Percentiles rank a stretch among this genome's conserved stretches.
phyloP scores from a whole-genome alignment of 2,888 invertebrate genomes.

The Cephus spinipes region DNA sequence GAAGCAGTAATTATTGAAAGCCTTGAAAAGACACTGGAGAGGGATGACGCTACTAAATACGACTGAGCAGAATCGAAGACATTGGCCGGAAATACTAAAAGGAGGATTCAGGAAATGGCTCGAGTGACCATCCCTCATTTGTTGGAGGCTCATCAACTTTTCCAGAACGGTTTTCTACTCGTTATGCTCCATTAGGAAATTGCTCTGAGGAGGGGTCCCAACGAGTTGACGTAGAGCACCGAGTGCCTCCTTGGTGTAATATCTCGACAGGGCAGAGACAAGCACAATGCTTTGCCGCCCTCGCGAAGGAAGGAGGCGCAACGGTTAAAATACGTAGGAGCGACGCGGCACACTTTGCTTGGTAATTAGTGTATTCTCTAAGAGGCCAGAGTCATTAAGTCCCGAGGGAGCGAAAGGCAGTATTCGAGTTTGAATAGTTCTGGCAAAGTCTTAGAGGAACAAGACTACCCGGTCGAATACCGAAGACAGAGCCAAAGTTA shows the following conservation, averaged over 20 bases:
- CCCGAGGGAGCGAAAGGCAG: conserved; percentile 35
- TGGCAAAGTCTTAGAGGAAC: conserved; percentile 17
- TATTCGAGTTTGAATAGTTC: conserved; percentile 26
- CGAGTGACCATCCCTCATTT: too few species aligned
- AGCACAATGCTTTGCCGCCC: conserved; percentile 3
- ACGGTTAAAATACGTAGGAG: background rate
- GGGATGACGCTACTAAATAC: too few species aligned
- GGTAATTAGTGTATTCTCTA: conserved; percentile 59
- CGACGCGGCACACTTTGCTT: conserved; percentile 42
- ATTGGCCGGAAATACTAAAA: too few species aligned
- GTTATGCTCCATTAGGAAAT: conserved; percentile 3
- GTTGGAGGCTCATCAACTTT: background rate
- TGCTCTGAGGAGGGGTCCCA: background rate
- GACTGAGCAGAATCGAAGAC: too few species aligned
- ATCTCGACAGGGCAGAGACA: background rate
- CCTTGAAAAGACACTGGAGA: too few species aligned
- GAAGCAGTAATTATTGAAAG: too few species aligned
- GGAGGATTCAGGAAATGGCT: too few species aligned
- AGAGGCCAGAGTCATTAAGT: conserved; percentile 60
- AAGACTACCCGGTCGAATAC: conserved; percentile 5
- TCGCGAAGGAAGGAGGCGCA: background rate
- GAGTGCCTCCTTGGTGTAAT: background rate
- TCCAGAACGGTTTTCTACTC: background rate
- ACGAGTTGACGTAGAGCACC: background rate
- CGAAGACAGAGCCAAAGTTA: conserved; percentile 34